phyloP scores from a whole-genome alignment of 1,140 invertebrate genomes.

The Apolygus lucorum region DNA sequence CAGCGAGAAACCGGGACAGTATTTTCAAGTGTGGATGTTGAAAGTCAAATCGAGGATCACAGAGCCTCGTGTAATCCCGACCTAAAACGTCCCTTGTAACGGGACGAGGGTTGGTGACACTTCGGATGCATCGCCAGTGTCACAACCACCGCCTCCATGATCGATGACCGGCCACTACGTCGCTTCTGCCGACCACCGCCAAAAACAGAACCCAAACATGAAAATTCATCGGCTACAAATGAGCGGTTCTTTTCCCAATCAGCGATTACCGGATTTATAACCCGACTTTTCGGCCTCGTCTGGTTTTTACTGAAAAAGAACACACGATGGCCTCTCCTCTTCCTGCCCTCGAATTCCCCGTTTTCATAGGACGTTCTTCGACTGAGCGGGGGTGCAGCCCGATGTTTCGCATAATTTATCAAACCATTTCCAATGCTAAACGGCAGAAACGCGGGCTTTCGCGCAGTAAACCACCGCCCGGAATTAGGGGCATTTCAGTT shows the following conservation, averaged over 20 bases:
- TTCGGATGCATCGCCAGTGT: background rate
- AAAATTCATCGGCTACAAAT: slow-evolving; percentile 18
- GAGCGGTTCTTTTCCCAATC: slow-evolving; percentile 6
- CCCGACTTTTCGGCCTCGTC: too few relatives aligned
- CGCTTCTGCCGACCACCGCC: background rate
- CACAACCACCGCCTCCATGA: background rate
- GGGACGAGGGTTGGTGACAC: background rate
- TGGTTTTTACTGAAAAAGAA: too few relatives aligned
- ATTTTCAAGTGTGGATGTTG: too few relatives aligned
- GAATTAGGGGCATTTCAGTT: slow-evolving; percentile 18
- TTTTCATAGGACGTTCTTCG: too few relatives aligned
- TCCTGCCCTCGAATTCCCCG: too few relatives aligned
- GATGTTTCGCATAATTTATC: slow-evolving; percentile 16
- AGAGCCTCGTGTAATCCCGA: too few relatives aligned
- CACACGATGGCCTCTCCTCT: too few relatives aligned
- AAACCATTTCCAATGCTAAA: slow-evolving; percentile 19
- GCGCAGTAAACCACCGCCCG: background rate
- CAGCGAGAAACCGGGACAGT: too few relatives aligned
- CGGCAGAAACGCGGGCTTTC: background rate
- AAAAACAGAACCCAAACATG: background rate
- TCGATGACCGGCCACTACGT: background rate
- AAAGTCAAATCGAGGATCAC: too few relatives aligned
- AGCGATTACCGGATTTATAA: slow-evolving; percentile 7
- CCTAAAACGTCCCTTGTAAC: too few relatives aligned
- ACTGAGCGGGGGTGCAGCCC: background rate